Evolutionary conservation across 2,888 invertebrate species (phyloP).

Genomic region (Nomada lathburiana): DNA sequence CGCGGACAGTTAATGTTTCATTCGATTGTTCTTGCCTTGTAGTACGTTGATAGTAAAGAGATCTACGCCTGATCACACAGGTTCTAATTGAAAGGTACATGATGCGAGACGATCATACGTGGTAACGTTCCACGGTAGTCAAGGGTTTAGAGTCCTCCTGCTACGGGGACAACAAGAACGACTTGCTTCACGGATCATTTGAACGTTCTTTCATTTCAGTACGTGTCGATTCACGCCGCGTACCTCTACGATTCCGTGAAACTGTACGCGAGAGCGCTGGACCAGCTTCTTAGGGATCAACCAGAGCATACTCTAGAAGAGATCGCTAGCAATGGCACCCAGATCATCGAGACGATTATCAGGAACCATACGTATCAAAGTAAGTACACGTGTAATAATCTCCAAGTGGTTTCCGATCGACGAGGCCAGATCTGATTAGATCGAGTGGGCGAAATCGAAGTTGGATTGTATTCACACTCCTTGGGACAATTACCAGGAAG

Average conservation of each 20-base stretch:
- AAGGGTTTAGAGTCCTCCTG: too few species aligned
- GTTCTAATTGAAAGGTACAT: too few species aligned
- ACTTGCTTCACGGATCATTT: too few species aligned
- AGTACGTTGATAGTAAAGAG: too few species aligned
- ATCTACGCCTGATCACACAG: too few species aligned
- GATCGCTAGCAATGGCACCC: constrained; percentile 93
- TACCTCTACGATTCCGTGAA: constrained; percentile 97
- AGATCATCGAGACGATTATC: constrained; percentile 94
- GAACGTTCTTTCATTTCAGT: constrained; percentile 86
- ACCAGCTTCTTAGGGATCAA: constrained; percentile 88
- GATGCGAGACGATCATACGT: too few species aligned
- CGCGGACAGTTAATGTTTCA: too few species aligned
- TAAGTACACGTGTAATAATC: constrained; percentile 85
- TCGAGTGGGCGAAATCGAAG: constrained; percentile 6
- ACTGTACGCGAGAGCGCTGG: constrained; percentile 94
- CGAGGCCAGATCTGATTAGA: constrained; percentile 28
- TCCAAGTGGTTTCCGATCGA: constrained; percentile 37
- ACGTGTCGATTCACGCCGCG: constrained; percentile 95
- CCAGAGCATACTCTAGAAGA: constrained; percentile 88
- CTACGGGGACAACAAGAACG: too few species aligned
- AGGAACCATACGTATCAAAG: constrained; percentile 94
- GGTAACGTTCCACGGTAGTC: too few species aligned
- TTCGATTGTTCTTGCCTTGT: too few species aligned
- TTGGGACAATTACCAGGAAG: background rate
- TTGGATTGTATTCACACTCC: background rate